phyloP scores from a whole-genome alignment of 1,140 invertebrate genomes.

The Globodera rostochiensis region DNA sequence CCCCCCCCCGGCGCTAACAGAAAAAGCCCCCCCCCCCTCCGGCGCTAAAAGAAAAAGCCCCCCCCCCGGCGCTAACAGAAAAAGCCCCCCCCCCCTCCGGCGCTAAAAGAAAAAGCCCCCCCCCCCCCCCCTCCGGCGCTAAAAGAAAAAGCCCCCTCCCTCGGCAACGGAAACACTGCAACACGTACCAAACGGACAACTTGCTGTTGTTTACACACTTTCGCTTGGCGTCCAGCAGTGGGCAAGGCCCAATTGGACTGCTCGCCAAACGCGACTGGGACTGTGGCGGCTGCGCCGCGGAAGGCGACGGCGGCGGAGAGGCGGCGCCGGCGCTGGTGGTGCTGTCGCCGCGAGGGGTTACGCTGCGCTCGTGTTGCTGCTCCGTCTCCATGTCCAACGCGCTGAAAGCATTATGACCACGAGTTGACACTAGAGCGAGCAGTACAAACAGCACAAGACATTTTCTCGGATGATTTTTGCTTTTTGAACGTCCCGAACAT shows the following conservation, averaged over 20 bases:
- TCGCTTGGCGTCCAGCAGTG: conserved; percentile 36
- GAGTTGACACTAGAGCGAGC: too few relatives aligned
- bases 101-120: too few relatives aligned
- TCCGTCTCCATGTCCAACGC: conserved; percentile 19
- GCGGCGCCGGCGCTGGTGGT: not conserved
- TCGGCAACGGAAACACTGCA: conserved; percentile 16
- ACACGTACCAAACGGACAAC: conserved; percentile 41
- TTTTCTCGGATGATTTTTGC: too few relatives aligned
- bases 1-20: too few relatives aligned
- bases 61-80: too few relatives aligned
- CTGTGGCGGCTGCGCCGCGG: not conserved
- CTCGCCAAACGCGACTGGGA: not conserved
- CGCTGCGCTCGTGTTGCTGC: not conserved
- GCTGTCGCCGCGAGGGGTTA: not conserved
- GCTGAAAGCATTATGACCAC: conserved; percentile 9
- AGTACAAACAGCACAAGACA: too few relatives aligned
- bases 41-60: too few relatives aligned
- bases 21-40: too few relatives aligned
- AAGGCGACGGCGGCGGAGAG: not conserved
- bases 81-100: too few relatives aligned
- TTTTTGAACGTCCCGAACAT: too few relatives aligned
- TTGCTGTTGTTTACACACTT: conserved; percentile 28
- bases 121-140: too few relatives aligned
- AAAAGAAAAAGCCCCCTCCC: too few relatives aligned
- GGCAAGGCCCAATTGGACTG: conserved; percentile 8